phyloP scores from a whole-genome alignment of 2,888 invertebrate genomes.

The Rhagium mordax region DNA sequence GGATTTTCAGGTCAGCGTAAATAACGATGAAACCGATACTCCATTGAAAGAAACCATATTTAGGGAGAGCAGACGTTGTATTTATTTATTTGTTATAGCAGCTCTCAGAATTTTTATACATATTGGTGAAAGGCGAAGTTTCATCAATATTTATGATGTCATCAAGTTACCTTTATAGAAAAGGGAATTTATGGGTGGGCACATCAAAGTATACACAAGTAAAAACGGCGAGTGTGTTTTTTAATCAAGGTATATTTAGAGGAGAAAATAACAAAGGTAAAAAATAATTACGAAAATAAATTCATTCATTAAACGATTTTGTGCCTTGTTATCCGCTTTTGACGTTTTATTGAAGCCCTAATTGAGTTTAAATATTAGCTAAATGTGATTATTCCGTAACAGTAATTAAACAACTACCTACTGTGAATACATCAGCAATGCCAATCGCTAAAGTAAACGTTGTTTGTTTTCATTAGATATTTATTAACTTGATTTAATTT shows the following conservation, averaged over 20 bases:
- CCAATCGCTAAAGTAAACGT: too few relatives aligned
- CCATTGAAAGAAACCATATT: neutral
- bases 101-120: neutral
- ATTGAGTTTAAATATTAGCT: constrained; percentile 23
- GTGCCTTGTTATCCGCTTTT: neutral
- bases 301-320: neutral
- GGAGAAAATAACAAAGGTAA: neutral
- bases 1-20: too few relatives aligned
- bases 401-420: constrained; percentile 2
- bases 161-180: neutral
- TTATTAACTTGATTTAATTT: too few relatives aligned
- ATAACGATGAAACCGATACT: neutral
- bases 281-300: neutral
- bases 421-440: neutral
- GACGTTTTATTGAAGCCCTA: neutral
- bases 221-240: neutral
- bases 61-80: neutral
- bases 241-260: neutral
- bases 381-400: constrained; percentile 9
- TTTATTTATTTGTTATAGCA: constrained; percentile 12
- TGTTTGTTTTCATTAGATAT: too few relatives aligned
- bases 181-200: too few relatives aligned
- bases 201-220: too few relatives aligned
- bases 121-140: constrained; percentile 4
- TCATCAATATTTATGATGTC: constrained; percentile 19